Evolutionary conservation across 2,888 invertebrate species (phyloP).

Genomic region (Hemaris fuciformis): DNA sequence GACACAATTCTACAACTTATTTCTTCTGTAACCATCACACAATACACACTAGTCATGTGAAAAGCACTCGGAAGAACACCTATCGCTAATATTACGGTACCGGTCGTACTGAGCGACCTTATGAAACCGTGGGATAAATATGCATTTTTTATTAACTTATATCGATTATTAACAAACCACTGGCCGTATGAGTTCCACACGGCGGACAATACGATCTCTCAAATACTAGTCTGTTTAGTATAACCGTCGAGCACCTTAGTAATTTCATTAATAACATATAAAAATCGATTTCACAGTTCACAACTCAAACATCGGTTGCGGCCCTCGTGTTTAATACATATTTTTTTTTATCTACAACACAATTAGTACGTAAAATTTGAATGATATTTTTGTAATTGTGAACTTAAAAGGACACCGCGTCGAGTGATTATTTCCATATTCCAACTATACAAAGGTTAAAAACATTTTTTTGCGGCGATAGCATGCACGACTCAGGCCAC

Average conservation of each 20-base stretch:
- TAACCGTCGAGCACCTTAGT: constrained; percentile 73
- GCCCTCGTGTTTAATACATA: constrained; percentile 72
- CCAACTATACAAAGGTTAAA: constrained; percentile 68
- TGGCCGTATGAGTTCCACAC: constrained; percentile 34
- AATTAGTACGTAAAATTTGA: constrained; percentile 18
- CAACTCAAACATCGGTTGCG: constrained; percentile 73
- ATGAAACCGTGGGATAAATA: constrained; percentile 73
- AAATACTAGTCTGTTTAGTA: constrained; percentile 56
- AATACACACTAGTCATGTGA: neutral
- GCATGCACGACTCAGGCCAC: constrained; percentile 50
- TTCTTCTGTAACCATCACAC: neutral
- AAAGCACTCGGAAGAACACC: neutral
- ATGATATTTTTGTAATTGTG: constrained; percentile 35
- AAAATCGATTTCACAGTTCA: constrained; percentile 78
- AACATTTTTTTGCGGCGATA: constrained; percentile 44
- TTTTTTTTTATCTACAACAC: constrained; percentile 49
- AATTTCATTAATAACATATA: constrained; percentile 81
- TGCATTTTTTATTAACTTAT: constrained; percentile 78
- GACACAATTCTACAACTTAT: neutral
- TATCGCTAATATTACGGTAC: constrained; percentile 13
- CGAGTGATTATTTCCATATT: constrained; percentile 59
- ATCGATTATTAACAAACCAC: constrained; percentile 64
- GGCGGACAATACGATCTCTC: constrained; percentile 43
- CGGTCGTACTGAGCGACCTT: constrained; percentile 57
- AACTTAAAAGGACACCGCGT: constrained; percentile 38